Evolutionary conservation across 2,888 invertebrate species (phyloP), one percentile per base, ranked within the genome.

Genomic region (Drosophila seclusa): DNA sequence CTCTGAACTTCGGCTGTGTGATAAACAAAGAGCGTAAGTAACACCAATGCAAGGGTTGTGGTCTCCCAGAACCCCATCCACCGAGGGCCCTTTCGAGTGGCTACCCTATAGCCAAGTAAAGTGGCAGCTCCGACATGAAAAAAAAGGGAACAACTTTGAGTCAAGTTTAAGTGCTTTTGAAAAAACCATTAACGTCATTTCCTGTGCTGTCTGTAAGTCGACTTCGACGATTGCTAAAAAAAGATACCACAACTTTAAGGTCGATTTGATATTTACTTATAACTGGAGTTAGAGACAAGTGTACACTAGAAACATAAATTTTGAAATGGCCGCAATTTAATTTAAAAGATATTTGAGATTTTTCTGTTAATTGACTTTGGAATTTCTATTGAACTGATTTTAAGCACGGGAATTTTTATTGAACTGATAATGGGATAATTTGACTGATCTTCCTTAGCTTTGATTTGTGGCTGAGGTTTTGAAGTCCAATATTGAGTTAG

Each of bases 131-230:
- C n/a, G 54, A 55, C n/a, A 31, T n/a, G 13, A 32, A 32, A 55
- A 52, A 54, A 48, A 32, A 32, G 24, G 45, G 21, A 68, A 42
- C 21, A 85, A 83, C 73, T 88, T 83, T 74, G 70, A 72, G 84
- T 74, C 82, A 75, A 90, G 79, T 86, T 87, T 86, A 88, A 87
- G 87, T 87, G 90, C 87, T 88, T 87, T 87, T 90, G 83, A 85
- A 89, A 45, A 87, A 86, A 90, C 89, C 87, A 87, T 87, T 87
- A 90, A 83, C 78, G 87, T 81, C 75, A 83, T 81, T 83, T 90
- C 82, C 90, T 76, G 66, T 66, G 68, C 78, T 72, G 65, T 68
- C 79, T 73, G 78, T 78, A 69, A 50, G 64, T 50, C 40, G 45
- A 62, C 42, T 27, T 34, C 40, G 21, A 34, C 32, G 61, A 58